Evolutionary conservation across 1,140 invertebrate species (phyloP), one percentile per base, ranked within the genome.

Genomic region (Drosophila ercepeae): DNA sequence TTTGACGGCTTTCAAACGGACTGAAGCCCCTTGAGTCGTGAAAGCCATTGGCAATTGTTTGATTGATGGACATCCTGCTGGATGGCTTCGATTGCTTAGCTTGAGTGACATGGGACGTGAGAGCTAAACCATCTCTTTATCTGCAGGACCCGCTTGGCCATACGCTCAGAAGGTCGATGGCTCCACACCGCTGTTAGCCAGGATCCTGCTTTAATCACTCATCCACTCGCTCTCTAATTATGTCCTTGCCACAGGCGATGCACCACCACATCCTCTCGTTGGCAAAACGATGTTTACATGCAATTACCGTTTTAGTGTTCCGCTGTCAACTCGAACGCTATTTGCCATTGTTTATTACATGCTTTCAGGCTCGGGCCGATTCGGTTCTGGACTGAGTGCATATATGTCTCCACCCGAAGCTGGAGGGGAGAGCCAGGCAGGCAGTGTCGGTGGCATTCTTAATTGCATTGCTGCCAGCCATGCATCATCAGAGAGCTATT

Each of bases 291-390:
- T 84, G 81, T 84, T 84, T 84, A 84, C 81, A 76, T 86, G 81
- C 81, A 86, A 84, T 84, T 86, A 84, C 81, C 68, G 76, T 76
- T 76, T 76, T 72, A 84, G 65, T 81, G 82, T 86, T 63, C 23
- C 75, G 60, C 75, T 86, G 78, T 71, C 78, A 84, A 79, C 78
- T 78, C 60, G 72, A 79, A 73, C 14, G 72, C 53, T 69, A 73
- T 73, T 86, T 54, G 46, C 58, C 69, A 79, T 86, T 84, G 72
- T 84, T 84, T 84, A 84, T 84, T 86, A 75, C 75, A 52, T 36
- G 64, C 55, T 34, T 48, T 46, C 51, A 32, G 34, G 59, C 21
- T 19, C 44, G 27, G 41, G 8, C 25, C 23, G n/a, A 27, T 51
- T 19, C 34, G 34, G 34, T 3, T 39, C 11, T 23, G 51, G 13